Conservation (phyloP, 2,888 invertebrate genomes). For the Apodemia mormo region DNA sequence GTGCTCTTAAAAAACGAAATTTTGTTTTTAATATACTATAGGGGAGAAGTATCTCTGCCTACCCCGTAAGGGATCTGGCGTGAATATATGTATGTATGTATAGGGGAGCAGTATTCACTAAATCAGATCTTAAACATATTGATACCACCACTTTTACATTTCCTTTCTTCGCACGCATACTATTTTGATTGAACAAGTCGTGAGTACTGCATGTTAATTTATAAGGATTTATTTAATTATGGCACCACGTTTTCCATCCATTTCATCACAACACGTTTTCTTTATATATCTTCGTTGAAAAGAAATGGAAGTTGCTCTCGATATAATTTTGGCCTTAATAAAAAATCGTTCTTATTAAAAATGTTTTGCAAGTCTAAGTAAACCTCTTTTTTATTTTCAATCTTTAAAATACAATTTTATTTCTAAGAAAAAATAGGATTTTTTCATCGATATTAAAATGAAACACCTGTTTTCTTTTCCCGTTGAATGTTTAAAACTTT, state of each 20-base stretch:
- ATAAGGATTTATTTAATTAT: background rate
- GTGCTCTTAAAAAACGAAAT: too few species aligned
- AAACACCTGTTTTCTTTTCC: conserved; percentile 2
- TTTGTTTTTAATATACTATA: too few species aligned
- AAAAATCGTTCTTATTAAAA: background rate
- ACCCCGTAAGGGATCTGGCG: too few species aligned
- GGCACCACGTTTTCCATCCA: background rate
- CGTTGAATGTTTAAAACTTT: background rate
- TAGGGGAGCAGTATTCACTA: too few species aligned
- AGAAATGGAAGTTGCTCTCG: background rate
- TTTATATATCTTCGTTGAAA: background rate
- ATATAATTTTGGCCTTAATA: background rate
- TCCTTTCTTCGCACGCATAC: background rate
- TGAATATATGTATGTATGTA: too few species aligned
- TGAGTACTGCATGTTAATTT: background rate
- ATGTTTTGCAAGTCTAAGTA: background rate
- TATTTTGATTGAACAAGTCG: background rate
- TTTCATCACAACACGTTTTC: background rate
- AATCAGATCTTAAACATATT: background rate
- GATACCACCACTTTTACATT: background rate
- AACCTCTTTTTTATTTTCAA: background rate
- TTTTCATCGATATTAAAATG: background rate
- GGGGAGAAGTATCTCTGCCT: too few species aligned
- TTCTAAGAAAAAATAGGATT: background rate
- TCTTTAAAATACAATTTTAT: background rate